Evolutionary conservation across 2,888 invertebrate species (phyloP), one percentile per base, ranked within the genome.

Genomic region (Fragum sueziense): DNA sequence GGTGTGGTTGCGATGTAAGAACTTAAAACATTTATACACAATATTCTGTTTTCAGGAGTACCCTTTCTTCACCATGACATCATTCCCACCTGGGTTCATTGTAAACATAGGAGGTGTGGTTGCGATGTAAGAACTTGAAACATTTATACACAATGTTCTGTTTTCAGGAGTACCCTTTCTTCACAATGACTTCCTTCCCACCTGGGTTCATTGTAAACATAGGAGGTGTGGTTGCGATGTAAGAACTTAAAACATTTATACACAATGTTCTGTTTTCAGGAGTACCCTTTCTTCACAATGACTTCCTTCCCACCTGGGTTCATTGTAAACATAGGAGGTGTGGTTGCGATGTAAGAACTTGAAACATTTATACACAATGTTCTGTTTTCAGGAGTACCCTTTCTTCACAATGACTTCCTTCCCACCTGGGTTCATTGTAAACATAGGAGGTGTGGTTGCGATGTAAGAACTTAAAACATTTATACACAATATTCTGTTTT

Each of bases 271-370:
- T n/a, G n/a, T n/a, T 84, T 85, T 9, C 86, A 93, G 93, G 99
- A 99, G 91, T 99, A 98, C 93, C 99, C 99, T 0, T 98, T 99
- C 93, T 95, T 99, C 71, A 99, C 99, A 0, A 96, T 99, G 93
- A 95, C 96, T 0, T 96, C 96, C 88, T 98, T 97, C 93, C 98
- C 98, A 7, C 94, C 96, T 0, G 97, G 97, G 17, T 97, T 98
- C 90, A 96, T 99, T 87, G 94, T 96, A 25, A 97, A 97, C 92
- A 95, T 98, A 87, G 98, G 96, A 79, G 98, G 97, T 22, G 95
- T 96, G 4, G 97, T 97, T 37, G 96, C 96, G n/a, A n/a, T n/a
- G n/a, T n/a, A n/a, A n/a, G n/a, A n/a, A n/a, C n/a, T n/a, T n/a
- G n/a, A n/a, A n/a, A n/a, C n/a, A n/a, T n/a, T n/a, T n/a, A n/a